Evolutionary conservation across 2,888 invertebrate species (phyloP).

Genomic region (Polyommatus icarus): DNA sequence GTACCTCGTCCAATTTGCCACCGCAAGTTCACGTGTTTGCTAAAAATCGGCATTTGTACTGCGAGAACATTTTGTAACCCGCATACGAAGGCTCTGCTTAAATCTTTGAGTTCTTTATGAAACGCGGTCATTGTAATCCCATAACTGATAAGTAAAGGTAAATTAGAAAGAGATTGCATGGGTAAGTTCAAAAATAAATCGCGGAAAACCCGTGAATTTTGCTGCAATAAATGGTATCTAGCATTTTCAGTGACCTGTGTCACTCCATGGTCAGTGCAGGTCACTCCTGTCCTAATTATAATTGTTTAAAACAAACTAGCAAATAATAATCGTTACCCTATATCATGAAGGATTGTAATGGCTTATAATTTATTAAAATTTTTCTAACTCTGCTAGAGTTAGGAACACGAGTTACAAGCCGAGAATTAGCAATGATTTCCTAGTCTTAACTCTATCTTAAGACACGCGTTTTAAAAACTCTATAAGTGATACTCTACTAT

Average conservation of each 20-base stretch:
- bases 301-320: background rate
- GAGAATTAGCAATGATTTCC: background rate
- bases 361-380: background rate
- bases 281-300: background rate
- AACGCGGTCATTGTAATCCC: background rate
- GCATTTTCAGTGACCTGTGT: too few species aligned
- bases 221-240: too few species aligned
- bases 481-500: background rate
- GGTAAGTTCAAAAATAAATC: too few species aligned
- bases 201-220: too few species aligned
- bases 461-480: background rate
- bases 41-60: background rate
- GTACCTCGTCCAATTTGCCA: background rate
- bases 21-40: conserved; percentile 9
- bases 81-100: background rate
- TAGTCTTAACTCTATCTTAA: background rate
- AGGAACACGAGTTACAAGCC: too few species aligned
- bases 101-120: background rate
- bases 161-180: background rate
- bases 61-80: background rate
- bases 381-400: background rate
- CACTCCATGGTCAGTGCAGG: too few species aligned
- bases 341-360: too few species aligned
- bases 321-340: too few species aligned
- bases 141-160: background rate